phyloP scores from a whole-genome alignment of 2,113 vertebrate genomes.

The Apus apus region DNA sequence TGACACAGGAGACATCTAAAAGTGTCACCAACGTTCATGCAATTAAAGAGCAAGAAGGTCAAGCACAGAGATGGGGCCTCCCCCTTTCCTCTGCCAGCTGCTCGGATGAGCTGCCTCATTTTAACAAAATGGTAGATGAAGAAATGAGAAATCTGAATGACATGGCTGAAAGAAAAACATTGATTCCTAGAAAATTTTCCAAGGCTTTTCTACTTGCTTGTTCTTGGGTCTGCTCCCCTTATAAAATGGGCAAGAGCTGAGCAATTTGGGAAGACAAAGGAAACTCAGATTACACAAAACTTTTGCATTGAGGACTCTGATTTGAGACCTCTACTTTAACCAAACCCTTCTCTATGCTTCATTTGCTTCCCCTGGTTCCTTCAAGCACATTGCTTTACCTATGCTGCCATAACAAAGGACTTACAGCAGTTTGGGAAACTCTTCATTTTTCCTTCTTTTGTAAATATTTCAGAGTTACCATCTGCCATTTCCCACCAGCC shows the following conservation, averaged over 20 bases:
- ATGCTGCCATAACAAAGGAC: background rate
- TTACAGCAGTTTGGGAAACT: background rate
- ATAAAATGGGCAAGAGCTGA: background rate
- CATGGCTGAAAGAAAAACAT: background rate
- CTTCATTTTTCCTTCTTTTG: background rate
- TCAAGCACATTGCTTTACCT: rapidly evolving
- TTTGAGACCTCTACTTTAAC: background rate
- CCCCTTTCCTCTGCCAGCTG: background rate
- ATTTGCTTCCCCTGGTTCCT: background rate
- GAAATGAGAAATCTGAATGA: background rate
- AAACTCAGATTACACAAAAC: background rate
- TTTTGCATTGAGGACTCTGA: background rate
- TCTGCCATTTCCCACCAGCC: background rate
- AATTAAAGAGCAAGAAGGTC: background rate
- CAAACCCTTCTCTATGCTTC: background rate
- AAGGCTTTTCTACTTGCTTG: background rate
- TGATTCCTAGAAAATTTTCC: background rate
- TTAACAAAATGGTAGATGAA: background rate
- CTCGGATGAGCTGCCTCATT: background rate
- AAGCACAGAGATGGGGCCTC: background rate
- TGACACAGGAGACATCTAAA: rapidly evolving
- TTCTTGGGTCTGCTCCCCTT: background rate
- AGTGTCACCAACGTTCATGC: rapidly evolving
- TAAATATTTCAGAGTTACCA: constrained; percentile 28
- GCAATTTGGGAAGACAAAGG: background rate